phyloP scores from a whole-genome alignment of 2,113 vertebrate genomes.

The Macquaria australasica region DNA sequence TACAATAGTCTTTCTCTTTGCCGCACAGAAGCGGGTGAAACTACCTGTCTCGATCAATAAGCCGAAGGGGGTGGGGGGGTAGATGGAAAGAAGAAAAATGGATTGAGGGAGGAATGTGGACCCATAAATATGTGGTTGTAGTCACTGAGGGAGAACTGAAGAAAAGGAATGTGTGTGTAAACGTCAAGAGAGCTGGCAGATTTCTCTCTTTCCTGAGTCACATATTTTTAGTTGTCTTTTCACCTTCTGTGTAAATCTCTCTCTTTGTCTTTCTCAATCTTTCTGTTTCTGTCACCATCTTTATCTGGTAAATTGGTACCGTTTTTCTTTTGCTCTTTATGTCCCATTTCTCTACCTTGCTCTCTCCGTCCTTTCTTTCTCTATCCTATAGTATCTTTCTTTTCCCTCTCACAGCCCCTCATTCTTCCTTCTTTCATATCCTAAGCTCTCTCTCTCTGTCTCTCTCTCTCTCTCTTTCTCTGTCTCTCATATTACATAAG shows the following conservation, averaged over 20 bases:
- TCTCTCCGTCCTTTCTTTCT: background rate
- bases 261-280: background rate
- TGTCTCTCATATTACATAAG: conserved; percentile 57
- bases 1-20: conserved; percentile 56
- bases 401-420: background rate
- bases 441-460: background rate
- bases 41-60: conserved; percentile 57
- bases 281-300: conserved; percentile 11
- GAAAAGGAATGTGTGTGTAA: conserved; percentile 36
- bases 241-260: conserved; percentile 28
- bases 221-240: conserved; percentile 36
- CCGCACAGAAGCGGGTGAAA: conserved; percentile 46
- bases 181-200: conserved; percentile 26
- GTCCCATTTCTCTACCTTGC: background rate
- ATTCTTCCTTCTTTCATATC: conserved; percentile 4
- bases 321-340: background rate
- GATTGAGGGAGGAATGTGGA: conserved; percentile 36
- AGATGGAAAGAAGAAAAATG: conserved; percentile 36
- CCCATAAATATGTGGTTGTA: conserved; percentile 63
- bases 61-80: background rate
- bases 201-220: conserved; percentile 24
- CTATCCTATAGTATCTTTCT: background rate
- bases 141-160: conserved; percentile 43
- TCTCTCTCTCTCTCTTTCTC: background rate
- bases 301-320: conserved; percentile 21